Evolutionary conservation across 2,888 invertebrate species (phyloP).

Genomic region (Eupithecia insigniata): DNA sequence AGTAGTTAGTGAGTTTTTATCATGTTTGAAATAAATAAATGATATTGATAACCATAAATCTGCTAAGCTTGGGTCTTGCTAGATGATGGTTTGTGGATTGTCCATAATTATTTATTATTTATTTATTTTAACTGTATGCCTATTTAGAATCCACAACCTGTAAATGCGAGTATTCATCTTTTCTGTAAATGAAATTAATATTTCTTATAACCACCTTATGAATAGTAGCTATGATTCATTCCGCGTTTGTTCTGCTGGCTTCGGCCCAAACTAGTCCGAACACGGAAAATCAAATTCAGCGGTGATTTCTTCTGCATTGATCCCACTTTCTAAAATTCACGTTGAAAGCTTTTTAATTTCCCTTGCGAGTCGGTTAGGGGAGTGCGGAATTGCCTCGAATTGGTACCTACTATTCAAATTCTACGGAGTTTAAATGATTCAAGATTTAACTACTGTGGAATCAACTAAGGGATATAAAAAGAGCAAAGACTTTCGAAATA

Average conservation of each 20-base stretch:
- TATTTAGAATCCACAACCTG: background rate
- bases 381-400: constrained; percentile 7
- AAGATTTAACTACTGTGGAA: background rate
- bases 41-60: too few species aligned
- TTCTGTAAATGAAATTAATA: background rate
- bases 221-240: constrained; percentile 21
- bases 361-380: constrained; percentile 39
- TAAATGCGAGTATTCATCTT: background rate
- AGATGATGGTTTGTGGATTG: too few species aligned
- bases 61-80: too few species aligned
- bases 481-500: too few species aligned
- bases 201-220: constrained; percentile 12
- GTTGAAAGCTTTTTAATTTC: constrained; percentile 53
- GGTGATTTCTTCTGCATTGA: too few species aligned
- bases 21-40: too few species aligned
- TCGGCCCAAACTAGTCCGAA: too few species aligned
- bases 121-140: too few species aligned
- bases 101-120: too few species aligned
- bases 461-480: background rate
- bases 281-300: too few species aligned
- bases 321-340: constrained; percentile 38
- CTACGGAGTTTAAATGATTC: constrained; percentile 18
- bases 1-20: too few species aligned
- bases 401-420: constrained; percentile 19
- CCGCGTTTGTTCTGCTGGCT: too few species aligned